Evolutionary conservation across 2,113 vertebrate genomes (phyloP), one percentile per base, ranked within the genome.

Genomic region (Prietella phreatophila): DNA sequence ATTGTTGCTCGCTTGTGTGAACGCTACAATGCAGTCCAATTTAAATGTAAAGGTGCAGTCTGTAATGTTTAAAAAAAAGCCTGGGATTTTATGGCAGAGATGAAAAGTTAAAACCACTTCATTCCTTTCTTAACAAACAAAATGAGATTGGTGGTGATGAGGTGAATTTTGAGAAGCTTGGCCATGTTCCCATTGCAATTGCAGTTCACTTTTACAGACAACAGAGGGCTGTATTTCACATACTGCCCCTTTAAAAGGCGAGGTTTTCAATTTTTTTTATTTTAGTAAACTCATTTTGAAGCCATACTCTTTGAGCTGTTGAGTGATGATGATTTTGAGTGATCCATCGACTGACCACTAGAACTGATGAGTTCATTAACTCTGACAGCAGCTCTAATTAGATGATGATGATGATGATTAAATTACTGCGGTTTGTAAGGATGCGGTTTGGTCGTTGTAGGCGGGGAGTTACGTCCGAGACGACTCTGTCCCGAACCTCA

Each of bases 401-500:
- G 5, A 47, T 47, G 5, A 47, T 47, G 6, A 47, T 47, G 6
- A 47, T 47, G 6, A 47, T 47, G 6, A 47, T 47, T 47, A 47
- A 47, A 47, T 47, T 27, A 36, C 63, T 82, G 30, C 25, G 22
- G 11, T 71, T 9, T 63, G 27, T 84, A 84, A 67, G 60, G 3
- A 88, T 67, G 5, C 14, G 2, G 17, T 39, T 82, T 61, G 79
- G 7, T 78, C 8, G 2, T 87, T 86, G 2, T 82, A 99, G 98
- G 98, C 98, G 91, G 98, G 98, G 91, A 98, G 97, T 94, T 99
- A 99, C 0, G 98, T 99, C 91, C 96, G 98, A 91, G 98, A 99
- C 61, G 98, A 99, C 92, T 98, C 98, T 19, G 98, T 99, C 81
- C 98, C 98, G 30, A 99, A 99, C 93, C 96, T 99, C 91, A 99